Evolutionary conservation across 2,888 invertebrate genomes (phyloP), one percentile per base, ranked within the genome.

Genomic region (Tinea semifulvella): DNA sequence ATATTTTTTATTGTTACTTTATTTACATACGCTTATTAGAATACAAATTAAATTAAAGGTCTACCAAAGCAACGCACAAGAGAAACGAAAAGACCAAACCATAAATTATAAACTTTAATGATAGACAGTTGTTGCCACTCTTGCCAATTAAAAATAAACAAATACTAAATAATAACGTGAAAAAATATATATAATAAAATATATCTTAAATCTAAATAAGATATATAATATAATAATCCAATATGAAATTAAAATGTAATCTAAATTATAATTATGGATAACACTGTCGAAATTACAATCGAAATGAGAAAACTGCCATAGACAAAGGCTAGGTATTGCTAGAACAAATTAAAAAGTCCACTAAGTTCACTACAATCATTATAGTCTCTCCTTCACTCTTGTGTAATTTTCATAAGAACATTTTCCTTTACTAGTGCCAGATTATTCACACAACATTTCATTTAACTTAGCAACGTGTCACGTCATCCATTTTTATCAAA

Each of bases 401-500:
- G 2, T 2, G 31, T 4, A 7, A 13, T 2, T 2, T n/a, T 11
- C 13, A 2, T 14, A 14, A 31, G 7, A 6, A 14, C 13, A 14
- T 4, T 31, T 14, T 4, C 31, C 8, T 2, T 3, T 11, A 14
- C 7, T 31, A 4, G 13, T 7, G 2, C 13, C 2, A 4, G 31
- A 31, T 31, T 31, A 31, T 14, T 6, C 11, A 36, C 16, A 36
- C 36, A 18, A 36, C 18, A 18, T 17, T 10, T 3, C 8, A 17
- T 36, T 36, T 2, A 36, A 4, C 16, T 18, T 36, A 14, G 31
- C 18, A 18, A 18, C 10, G 10, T 8, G 36, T 6, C 17, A 36
- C 36, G 36, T 36, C 36, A 36, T 36, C 36, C 36, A 36, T 36
- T 36, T 36, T 36, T 18, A 18, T 36, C 18, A 18, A 16, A 36